Evolutionary conservation across 2,888 invertebrate genomes (phyloP), one percentile per base, ranked within the genome.

Genomic region (Tachina fera): DNA sequence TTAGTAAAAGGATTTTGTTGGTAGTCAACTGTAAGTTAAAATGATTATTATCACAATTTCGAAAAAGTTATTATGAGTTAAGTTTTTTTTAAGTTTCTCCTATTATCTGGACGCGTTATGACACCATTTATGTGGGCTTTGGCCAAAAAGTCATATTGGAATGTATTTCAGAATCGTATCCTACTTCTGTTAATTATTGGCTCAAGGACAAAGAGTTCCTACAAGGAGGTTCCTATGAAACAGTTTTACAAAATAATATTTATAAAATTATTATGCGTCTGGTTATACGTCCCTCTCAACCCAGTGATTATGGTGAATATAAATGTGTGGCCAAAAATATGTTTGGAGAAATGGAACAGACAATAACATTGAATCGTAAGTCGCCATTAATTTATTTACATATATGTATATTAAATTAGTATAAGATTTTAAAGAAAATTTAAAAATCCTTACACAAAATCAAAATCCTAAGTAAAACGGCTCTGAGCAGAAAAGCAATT

Each of bases 261-360:
- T 96, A 96, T 93, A 96, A 96, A 91, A 95, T 96, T 84, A 94
- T 96, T 84, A 95, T 97, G 94, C 95, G 95, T 85, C 93, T 97
- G 77, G 95, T 95, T 63, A 94, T 97, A 88, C 94, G 95, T 80
- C 94, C 95, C 75, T 94, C 96, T 67, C 94, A 95, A 45, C 93
- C 93, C 71, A 93, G 94, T 11, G 96, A 96, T 93, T 96, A 96
- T 90, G 96, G 96, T 39, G 95, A 96, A 70, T 97, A 96, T 93
- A 96, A 96, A 92, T 97, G 97, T 92, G 95, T 96, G 86, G 96
- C 96, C 41, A 96, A 96, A 93, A 97, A 97, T 92, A 95, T 96
- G 1, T 93, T 97, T 31, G 97, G 97, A 10, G 96, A 96, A 90
- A 91, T 91, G 11, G 91, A 92, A 83, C 91, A 91, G 70, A 90